Conservation (phyloP, 2,888 invertebrate genomes). For the Hydriomena furcata region DNA sequence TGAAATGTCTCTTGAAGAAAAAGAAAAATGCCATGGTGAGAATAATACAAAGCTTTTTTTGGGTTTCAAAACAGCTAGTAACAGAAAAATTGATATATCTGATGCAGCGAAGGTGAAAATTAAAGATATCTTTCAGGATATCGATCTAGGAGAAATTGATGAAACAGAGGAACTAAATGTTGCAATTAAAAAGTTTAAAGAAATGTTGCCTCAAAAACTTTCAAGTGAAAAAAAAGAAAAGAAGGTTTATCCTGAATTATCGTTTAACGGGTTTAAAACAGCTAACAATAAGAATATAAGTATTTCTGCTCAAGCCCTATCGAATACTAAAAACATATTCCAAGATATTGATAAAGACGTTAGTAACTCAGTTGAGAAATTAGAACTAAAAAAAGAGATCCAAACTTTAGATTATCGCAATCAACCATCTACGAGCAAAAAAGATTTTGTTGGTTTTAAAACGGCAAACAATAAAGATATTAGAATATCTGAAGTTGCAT, state of each 20-base stretch:
- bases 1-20: constrained; percentile 46
- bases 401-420: neutral
- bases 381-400: neutral
- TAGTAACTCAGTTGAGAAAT: neutral
- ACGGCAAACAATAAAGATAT: constrained; percentile 65
- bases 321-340: constrained; percentile 49
- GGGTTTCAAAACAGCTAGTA: constrained; percentile 56
- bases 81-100: constrained; percentile 50
- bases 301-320: constrained; percentile 49
- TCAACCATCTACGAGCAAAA: constrained; percentile 15
- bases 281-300: constrained; percentile 49
- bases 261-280: constrained; percentile 46
- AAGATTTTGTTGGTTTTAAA: constrained; percentile 50
- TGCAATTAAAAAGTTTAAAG: neutral
- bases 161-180: neutral
- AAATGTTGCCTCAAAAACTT: neutral
- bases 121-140: constrained; percentile 45
- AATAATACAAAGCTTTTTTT: neutral
- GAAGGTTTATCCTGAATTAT: neutral
- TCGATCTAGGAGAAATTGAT: constrained; percentile 14
- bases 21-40: constrained; percentile 6
- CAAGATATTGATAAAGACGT: constrained; percentile 40
- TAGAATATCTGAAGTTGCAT: constrained; percentile 50
- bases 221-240: neutral
- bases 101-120: constrained; percentile 39